These are phyloP conservation scores for Tauraco hartlaubi DNA, from an alignment of 2,797 vertebrate species.

Conservation along the genomic window DNA sequence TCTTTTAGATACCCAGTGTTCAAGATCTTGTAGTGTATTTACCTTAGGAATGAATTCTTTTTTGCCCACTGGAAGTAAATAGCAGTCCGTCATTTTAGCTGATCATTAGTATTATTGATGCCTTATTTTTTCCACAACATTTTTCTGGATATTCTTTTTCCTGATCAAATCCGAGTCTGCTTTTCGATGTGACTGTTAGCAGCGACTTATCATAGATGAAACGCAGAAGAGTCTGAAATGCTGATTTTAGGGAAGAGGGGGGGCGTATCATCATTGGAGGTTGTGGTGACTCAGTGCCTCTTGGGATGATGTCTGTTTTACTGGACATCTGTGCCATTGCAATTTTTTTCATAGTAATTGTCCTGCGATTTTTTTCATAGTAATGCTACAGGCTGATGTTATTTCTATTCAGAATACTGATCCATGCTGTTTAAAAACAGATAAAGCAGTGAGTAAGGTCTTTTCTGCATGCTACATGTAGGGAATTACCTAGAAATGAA, in stretches of 20 bases:
- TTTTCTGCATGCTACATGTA: not conserved
- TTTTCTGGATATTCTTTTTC: not conserved
- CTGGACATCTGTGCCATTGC: not conserved
- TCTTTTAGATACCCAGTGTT: not conserved
- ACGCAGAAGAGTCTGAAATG: not conserved
- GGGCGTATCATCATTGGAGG: not conserved
- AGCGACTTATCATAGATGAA: not conserved
- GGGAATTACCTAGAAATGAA: not conserved
- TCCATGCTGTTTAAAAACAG: not conserved
- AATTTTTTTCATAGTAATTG: not conserved
- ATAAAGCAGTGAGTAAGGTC: not conserved
- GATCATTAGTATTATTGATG: not conserved
- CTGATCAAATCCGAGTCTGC: not conserved
- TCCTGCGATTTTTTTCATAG: not conserved
- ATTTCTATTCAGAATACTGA: not conserved
- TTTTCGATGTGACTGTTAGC: not conserved
- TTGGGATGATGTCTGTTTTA: not conserved
- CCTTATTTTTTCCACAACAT: not conserved
- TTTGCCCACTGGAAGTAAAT: not conserved
- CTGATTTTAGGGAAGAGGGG: not conserved
- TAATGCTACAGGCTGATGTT: not conserved
- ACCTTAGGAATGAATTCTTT: not conserved
- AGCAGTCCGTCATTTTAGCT: not conserved
- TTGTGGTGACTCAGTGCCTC: not conserved
- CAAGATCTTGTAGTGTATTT: not conserved